A percentile compares a stretch with the other conserved stretches of the same genome.
Evolutionary conservation across 2,888 invertebrate genomes (phyloP).

Genomic region (Pseudoips prasinana): DNA sequence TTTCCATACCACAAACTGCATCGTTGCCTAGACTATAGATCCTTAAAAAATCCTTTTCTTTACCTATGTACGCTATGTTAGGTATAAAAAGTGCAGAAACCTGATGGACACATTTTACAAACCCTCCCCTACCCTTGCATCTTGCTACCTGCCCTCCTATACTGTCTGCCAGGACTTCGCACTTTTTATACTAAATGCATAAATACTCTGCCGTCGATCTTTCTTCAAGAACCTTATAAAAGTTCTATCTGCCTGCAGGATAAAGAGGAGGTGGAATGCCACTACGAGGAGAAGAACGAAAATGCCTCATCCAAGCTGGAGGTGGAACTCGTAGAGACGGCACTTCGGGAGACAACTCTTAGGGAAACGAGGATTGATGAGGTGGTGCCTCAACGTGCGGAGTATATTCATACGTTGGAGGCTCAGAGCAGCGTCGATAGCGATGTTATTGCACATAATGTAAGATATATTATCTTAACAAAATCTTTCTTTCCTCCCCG

Average conservation of each 20-base stretch:
- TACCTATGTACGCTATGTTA: no score
- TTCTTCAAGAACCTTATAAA: neutral
- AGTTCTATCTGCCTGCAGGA: constrained; percentile 43
- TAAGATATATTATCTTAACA: constrained; percentile 64
- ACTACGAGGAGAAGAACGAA: constrained; percentile 77
- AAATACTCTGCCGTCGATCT: neutral
- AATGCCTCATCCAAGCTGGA: constrained; percentile 59
- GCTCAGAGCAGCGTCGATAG: constrained; percentile 81
- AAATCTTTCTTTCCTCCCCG: neutral
- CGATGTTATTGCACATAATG: constrained; percentile 86
- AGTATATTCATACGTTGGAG: constrained; percentile 72
- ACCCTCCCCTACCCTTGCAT: no score
- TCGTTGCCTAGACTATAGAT: no score
- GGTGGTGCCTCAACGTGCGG: constrained; percentile 71
- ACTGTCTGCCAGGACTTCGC: no score
- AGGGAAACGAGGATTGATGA: constrained; percentile 86
- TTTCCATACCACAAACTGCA: no score
- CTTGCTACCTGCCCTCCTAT: no score
- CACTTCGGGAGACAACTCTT: constrained; percentile 62
- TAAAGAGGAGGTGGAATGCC: constrained; percentile 75
- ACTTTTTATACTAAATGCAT: no score
- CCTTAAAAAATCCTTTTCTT: no score
- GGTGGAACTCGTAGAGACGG: constrained; percentile 59
- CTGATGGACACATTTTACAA: no score
- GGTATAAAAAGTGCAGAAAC: no score